phyloP scores from a whole-genome alignment of 2,888 invertebrate species.

The Sphecodes monilicornis region DNA sequence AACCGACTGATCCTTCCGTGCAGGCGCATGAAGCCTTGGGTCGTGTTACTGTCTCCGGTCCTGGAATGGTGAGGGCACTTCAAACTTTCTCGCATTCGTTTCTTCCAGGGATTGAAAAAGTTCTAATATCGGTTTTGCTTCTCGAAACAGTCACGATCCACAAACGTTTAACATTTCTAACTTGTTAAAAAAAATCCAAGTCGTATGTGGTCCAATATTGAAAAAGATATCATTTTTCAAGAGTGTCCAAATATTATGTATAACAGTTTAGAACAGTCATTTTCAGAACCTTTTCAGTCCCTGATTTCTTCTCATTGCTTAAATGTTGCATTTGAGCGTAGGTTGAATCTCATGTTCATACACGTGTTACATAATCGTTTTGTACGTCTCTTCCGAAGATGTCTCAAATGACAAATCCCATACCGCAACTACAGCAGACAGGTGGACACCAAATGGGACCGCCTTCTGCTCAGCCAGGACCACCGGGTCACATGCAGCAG shows the following conservation, averaged over 20 bases:
- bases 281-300: no score
- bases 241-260: no score
- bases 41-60: constrained; percentile 75
- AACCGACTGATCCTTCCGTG: constrained; percentile 65
- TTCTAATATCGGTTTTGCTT: background rate
- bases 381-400: constrained; percentile 64
- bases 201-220: no score
- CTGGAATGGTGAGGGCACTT: constrained; percentile 76
- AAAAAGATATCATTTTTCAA: no score
- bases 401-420: constrained; percentile 69
- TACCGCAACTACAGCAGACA: constrained; percentile 70
- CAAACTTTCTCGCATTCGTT: background rate
- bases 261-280: no score
- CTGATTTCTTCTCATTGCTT: background rate
- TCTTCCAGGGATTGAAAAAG: background rate
- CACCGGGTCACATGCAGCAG: constrained; percentile 61
- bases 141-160: no score
- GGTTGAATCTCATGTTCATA: background rate
- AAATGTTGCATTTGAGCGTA: background rate
- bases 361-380: constrained; percentile 7
- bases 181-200: no score
- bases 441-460: constrained; percentile 69
- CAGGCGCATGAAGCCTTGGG: constrained; percentile 77
- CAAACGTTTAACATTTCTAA: no score
- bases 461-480: constrained; percentile 50